Percentiles rank a stretch among this genome's conserved stretches.
Evolutionary conservation across 1,140 invertebrate species (phyloP).

Genomic region (Drosophila chauvacae): DNA sequence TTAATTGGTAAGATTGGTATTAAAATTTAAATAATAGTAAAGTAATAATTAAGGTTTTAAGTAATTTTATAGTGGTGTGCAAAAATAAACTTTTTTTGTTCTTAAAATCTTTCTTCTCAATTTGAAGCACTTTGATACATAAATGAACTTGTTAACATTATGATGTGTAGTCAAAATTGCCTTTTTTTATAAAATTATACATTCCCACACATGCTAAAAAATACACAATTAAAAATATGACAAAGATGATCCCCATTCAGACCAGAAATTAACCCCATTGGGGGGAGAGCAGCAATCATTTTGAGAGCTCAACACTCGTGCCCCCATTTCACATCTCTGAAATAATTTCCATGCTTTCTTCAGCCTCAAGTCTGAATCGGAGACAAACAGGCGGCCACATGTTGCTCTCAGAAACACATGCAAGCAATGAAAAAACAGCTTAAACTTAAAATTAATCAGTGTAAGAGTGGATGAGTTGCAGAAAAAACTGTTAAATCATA

Average conservation of each 20-base stretch:
- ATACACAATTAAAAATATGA: constrained; percentile 12
- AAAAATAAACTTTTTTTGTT: no score
- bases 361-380: constrained; percentile 8
- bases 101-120: no score
- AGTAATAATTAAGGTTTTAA: no score
- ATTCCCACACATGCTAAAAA: constrained; percentile 4
- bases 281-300: constrained; percentile 12
- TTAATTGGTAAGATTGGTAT: constrained; percentile 66
- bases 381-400: constrained; percentile 42
- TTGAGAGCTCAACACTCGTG: constrained; percentile 39
- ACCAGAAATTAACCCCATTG: constrained; percentile 43
- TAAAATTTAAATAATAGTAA: neutral
- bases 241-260: constrained; percentile 6
- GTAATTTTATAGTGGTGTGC: neutral
- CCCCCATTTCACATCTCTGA: constrained; percentile 42
- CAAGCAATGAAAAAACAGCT: constrained; percentile 5
- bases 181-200: neutral
- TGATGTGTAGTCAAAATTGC: neutral
- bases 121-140: neutral
- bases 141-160: neutral
- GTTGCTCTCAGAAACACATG: constrained; percentile 22
- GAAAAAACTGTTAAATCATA: neutral
- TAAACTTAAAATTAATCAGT: neutral
- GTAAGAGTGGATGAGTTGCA: neutral
- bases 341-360: constrained; percentile 51